A percentile compares a stretch with the other conserved stretches of the same genome.
Conservation (phyloP, 2,113 vertebrate species). For the Osmerus eperlanus region DNA sequence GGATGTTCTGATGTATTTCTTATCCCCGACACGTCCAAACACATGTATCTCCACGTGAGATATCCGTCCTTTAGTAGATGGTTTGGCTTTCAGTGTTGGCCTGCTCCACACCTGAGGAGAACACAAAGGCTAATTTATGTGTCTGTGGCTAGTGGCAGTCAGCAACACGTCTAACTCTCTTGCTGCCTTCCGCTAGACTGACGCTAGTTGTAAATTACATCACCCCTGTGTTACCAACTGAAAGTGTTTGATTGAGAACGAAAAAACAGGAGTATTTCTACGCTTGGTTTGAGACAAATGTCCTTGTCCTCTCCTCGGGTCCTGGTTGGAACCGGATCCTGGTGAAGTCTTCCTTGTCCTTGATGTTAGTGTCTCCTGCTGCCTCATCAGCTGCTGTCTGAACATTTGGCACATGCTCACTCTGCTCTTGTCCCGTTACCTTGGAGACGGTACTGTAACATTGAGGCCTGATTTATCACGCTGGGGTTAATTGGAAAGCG, state of each 20-base stretch:
- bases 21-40: conserved; percentile 42
- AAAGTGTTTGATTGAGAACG: neutral
- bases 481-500: conserved; percentile 40
- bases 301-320: neutral
- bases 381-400: conserved; percentile 27
- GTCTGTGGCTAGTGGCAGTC: conserved; percentile 1
- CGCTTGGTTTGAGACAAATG: neutral
- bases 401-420: conserved; percentile 33
- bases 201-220: conserved; percentile 3
- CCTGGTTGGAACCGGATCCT: no score
- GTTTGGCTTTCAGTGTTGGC: conserved; percentile 33
- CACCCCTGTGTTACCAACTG: neutral
- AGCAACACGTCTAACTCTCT: conserved; percentile 11
- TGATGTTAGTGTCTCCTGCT: neutral
- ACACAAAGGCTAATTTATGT: conserved; percentile 34
- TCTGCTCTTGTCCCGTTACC: conserved; percentile 31
- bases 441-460: conserved; percentile 34
- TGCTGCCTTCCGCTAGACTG: conserved; percentile 3
- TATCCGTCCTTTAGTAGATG: conserved; percentile 24
- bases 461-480: conserved; percentile 44
- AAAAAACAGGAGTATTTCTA: neutral
- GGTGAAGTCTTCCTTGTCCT: conserved; percentile 9
- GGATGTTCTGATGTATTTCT: no score
- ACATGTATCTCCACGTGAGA: conserved; percentile 35
- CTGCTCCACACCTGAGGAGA: conserved; percentile 36